Percentiles rank a stretch among this genome's conserved stretches.
These are phyloP conservation scores for Leptoteleia sp. DNA, from an alignment of 1,140 invertebrate genomes.

Conservation along the genomic window DNA sequence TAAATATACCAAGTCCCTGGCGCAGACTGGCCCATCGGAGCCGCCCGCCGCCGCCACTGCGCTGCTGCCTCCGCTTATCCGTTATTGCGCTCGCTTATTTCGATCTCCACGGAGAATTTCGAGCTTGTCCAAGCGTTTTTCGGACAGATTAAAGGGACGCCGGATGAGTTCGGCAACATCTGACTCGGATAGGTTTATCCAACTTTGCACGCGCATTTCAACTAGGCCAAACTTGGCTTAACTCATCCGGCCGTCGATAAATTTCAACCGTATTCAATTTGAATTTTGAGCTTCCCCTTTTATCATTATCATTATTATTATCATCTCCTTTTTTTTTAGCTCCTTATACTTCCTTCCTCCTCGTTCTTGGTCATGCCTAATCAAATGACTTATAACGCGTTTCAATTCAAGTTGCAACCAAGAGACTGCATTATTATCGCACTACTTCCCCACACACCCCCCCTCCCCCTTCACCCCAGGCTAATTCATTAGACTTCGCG, in stretches of 20 bases:
- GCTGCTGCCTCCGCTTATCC: slow-evolving; percentile 79
- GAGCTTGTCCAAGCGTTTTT: slow-evolving; percentile 61
- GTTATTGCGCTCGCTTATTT: slow-evolving; percentile 75
- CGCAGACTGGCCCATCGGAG: slow-evolving; percentile 74
- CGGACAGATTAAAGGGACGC: slow-evolving; percentile 51
- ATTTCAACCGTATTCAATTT: slow-evolving; percentile 37
- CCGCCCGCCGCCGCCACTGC: no score
- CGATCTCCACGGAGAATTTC: slow-evolving; percentile 57
- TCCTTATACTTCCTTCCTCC: no score
- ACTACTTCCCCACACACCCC: no score
- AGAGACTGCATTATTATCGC: not conserved
- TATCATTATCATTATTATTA: no score
- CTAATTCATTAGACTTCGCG: not conserved
- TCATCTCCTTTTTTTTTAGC: no score
- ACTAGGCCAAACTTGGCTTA: slow-evolving; percentile 20
- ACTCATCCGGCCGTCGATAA: slow-evolving; percentile 13
- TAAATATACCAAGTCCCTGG: slow-evolving; percentile 79
- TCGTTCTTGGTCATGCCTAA: no score
- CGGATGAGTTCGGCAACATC: slow-evolving; percentile 29
- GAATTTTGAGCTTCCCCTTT: slow-evolving; percentile 26
- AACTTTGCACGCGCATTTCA: slow-evolving; percentile 14
- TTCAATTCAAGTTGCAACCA: no score
- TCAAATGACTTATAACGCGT: no score
- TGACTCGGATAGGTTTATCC: slow-evolving; percentile 23
- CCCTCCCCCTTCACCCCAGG: no score